Evolutionary conservation across 2,888 invertebrate species (phyloP), one percentile per base, ranked within the genome.

Genomic region (Lycaena phlaeas): DNA sequence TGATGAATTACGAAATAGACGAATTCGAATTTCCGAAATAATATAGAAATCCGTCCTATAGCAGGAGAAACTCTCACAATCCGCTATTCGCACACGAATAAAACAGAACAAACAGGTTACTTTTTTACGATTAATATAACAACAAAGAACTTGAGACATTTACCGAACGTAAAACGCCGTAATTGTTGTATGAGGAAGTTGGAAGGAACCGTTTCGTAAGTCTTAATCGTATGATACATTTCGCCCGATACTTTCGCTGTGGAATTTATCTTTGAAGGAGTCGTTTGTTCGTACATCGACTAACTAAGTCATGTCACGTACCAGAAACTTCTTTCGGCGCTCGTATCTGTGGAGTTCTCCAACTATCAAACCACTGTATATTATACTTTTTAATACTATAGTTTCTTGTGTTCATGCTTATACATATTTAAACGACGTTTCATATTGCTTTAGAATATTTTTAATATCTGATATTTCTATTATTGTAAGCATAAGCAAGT

Each of bases 291-390:
- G n/a, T n/a, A n/a, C n/a, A n/a, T n/a, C n/a, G n/a, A n/a, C n/a
- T n/a, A n/a, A 39, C 43, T 41, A 34, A 75, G 62, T 72, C 74
- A 41, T 47, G 60, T 70, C 77, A 76, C 78, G 77, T 67, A 58
- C 61, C 44, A 36, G 51, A 56, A 74, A 75, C 67, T 75, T 75
- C 74, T 73, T 73, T 72, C 59, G 55, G 56, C 62, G 59, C 56
- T 65, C 64, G 64, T 71, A 68, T 66, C 72, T 60, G 18, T 64
- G 50, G 53, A 73, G 62, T 75, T 69, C 52, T 53, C 49, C 49
- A 64, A 72, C 63, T 62, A 63, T 62, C 61, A 58, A 56, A 56
- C 54, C 57, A 51, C 55, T 38, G 41, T 40, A 38, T 48, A 28
- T 27, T 25, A 38, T 25, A 30, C 30, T 17, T 28, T 25, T 15